phyloP scores from a whole-genome alignment of 2,888 invertebrate species.

The Fragum whitleyi region DNA sequence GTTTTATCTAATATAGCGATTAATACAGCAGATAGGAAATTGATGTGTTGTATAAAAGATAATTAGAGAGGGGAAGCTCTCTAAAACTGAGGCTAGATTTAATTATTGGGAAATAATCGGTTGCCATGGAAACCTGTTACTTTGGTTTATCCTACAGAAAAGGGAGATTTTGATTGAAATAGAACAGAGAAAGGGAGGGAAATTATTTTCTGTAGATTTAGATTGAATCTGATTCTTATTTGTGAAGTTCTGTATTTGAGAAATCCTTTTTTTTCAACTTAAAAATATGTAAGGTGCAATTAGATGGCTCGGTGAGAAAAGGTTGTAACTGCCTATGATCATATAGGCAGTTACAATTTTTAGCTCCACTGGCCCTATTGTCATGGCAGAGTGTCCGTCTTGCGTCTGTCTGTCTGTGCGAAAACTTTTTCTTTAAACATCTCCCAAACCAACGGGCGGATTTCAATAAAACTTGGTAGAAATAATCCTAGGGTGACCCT shows the following conservation, averaged over 20 bases:
- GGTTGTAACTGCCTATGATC: too few species aligned
- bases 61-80: constrained; percentile 27
- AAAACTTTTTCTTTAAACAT: too few species aligned
- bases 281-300: too few species aligned
- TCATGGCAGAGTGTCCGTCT: too few species aligned
- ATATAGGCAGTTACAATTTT: too few species aligned
- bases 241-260: background rate
- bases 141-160: constrained; percentile 12
- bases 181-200: constrained; percentile 18
- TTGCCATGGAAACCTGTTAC: constrained; percentile 47
- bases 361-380: too few species aligned
- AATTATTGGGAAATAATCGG: constrained; percentile 34
- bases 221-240: constrained; percentile 3
- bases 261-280: background rate
- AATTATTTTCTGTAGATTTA: constrained; percentile 2
- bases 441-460: too few species aligned
- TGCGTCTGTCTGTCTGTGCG: too few species aligned
- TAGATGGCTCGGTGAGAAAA: too few species aligned
- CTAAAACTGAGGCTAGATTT: constrained; percentile 33
- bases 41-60: constrained; percentile 41
- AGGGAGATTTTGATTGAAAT: constrained; percentile 25
- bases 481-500: too few species aligned
- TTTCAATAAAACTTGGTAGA: too few species aligned
- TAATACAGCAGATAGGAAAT: constrained; percentile 39
- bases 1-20: constrained; percentile 49